These are phyloP conservation scores for Tanytarsus gracilentus DNA, from an alignment of 2,888 invertebrate species.

Conservation along the genomic window DNA sequence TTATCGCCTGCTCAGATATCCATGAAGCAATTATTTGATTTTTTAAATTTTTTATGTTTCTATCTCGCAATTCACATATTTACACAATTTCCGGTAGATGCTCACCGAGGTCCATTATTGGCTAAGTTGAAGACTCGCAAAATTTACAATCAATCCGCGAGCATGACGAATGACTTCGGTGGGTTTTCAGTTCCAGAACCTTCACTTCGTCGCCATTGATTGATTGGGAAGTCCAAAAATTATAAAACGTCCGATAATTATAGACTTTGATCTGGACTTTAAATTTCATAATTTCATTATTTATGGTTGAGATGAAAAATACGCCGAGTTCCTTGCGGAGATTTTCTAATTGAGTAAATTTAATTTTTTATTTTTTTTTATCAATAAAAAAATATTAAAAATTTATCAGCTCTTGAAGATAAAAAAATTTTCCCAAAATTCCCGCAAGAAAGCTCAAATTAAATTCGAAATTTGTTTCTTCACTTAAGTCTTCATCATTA, in stretches of 20 bases:
- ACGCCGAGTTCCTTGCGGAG: too few relatives aligned
- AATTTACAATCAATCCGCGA: not conserved
- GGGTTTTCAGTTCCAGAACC: too few relatives aligned
- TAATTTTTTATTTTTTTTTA: too few relatives aligned
- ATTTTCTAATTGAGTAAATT: too few relatives aligned
- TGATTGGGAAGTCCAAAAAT: not conserved
- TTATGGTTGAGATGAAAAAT: slow-evolving; percentile 16
- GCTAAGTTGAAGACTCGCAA: too few relatives aligned
- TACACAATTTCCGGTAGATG: slow-evolving; percentile 10
- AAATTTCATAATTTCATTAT: slow-evolving; percentile 22
- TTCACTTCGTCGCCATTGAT: not conserved
- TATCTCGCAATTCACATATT: too few relatives aligned
- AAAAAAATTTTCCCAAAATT: too few relatives aligned
- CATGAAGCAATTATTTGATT: not conserved
- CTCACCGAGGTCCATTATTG: not conserved
- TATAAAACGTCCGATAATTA: not conserved
- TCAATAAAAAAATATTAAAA: too few relatives aligned
- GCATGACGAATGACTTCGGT: slow-evolving; percentile 1
- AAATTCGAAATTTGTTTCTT: not conserved
- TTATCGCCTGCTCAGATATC: too few relatives aligned
- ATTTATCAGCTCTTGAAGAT: too few relatives aligned
- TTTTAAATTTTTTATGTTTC: too few relatives aligned
- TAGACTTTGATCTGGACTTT: slow-evolving; percentile 20
- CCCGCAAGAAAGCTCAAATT: too few relatives aligned
- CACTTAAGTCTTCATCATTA: slow-evolving; percentile 12